Base-by-base conservation (phyloP, 2,888 invertebrate species). In the Petrophora chlorosata region DNA sequence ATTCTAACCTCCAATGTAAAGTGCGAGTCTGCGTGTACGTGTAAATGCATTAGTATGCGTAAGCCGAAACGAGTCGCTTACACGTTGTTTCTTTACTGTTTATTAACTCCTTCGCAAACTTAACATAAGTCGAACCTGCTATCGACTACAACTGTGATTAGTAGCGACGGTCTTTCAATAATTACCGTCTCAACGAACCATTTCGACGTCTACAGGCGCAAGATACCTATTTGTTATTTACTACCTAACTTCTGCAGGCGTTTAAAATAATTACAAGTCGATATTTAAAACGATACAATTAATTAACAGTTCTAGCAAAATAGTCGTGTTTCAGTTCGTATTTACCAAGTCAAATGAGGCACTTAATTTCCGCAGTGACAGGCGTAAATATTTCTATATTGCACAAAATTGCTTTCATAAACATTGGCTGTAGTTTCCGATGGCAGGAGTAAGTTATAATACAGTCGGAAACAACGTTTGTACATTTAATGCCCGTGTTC, bases 121-220 rank as follows among this genome's bases (percentile, higher is more conserved):
- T 68, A 60, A 63, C 60, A 72, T 67, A 70, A 74, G 70, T 68
- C 66, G 62, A 57, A 64, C 64, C 49, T 63, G 65, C 60, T 79
- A 80, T 79, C 82, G 72, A 68, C 69, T 66, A 59, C 68, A 69
- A 75, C 73, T 65, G 73, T 78, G 82, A 82, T 82, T 82, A 81
- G 70, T 66, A 70, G 67, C 62, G 71, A 73, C 71, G 70, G 75
- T 73, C 71, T 71, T 73, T 70, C 70, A 75, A 77, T 81, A 82
- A 83, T 82, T 80, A 78, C 70, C 64, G 53, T 57, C 57, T 58
- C 56, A 58, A 60, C 57, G 62, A 63, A 62, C 59, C 52, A 55
- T 48, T 47, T 61, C 45, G 56, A 63, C 55, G 53, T 51, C 23
- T 51, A 53, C 52, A 50, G 55, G 43, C 38, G 47, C 48, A 32